A percentile compares a stretch with the other conserved stretches of the same genome.
Conservation (phyloP, 2,888 invertebrate species). For the Leptarthrus brevirostris region DNA sequence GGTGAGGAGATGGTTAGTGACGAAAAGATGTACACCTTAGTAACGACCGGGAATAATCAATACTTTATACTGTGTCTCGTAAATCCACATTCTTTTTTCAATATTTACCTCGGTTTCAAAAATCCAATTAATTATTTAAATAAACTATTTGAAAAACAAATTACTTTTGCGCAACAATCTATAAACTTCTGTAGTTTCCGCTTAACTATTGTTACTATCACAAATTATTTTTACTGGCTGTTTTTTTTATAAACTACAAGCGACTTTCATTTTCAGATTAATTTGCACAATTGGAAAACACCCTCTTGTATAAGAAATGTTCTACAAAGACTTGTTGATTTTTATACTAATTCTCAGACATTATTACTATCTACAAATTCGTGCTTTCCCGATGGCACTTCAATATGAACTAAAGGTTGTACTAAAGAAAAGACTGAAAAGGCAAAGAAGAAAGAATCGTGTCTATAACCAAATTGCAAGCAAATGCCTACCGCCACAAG, state of each 20-base stretch:
- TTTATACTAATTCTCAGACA: slow-evolving; percentile 54
- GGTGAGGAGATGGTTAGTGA: too few relatives aligned
- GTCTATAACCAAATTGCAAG: not conserved
- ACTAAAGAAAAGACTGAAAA: slow-evolving; percentile 44
- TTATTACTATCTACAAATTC: slow-evolving; percentile 54
- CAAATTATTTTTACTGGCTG: slow-evolving; percentile 36
- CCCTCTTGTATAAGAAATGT: slow-evolving; percentile 22
- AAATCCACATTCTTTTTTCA: slow-evolving; percentile 4
- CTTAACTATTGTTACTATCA: slow-evolving; percentile 50
- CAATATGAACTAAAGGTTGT: slow-evolving; percentile 56
- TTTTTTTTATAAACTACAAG: slow-evolving; percentile 24
- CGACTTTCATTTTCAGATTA: slow-evolving; percentile 34
- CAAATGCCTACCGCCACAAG: not conserved
- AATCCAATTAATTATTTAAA: slow-evolving; percentile 14
- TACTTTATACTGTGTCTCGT: slow-evolving; percentile 1
- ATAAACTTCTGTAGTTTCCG: slow-evolving; percentile 17
- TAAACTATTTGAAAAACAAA: slow-evolving; percentile 31
- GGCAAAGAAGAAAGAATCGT: slow-evolving; percentile 17
- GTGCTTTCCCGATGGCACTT: slow-evolving; percentile 57
- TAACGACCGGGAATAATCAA: slow-evolving; percentile 27
- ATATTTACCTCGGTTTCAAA: slow-evolving; percentile 38
- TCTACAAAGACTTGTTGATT: slow-evolving; percentile 45
- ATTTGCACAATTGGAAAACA: slow-evolving; percentile 34
- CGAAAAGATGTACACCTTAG: too few relatives aligned
- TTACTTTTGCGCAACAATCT: slow-evolving; percentile 36